Percentiles rank a stretch among this genome's conserved stretches.
These are phyloP conservation scores for Hydrophis major DNA, from an alignment of 2,797 vertebrate genomes.

Conservation along the genomic window DNA sequence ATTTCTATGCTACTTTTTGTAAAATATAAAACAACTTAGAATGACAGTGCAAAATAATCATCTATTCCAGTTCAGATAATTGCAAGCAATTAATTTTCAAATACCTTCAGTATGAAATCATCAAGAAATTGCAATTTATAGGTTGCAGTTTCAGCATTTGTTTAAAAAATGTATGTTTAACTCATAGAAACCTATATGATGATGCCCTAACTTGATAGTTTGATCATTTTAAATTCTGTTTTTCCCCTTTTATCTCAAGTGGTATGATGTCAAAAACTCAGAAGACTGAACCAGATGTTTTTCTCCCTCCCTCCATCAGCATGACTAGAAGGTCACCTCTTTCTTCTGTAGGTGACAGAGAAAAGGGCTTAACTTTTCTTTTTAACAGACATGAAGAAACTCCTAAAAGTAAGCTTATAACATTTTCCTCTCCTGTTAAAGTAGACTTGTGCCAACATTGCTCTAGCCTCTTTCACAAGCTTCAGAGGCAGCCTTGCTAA, in stretches of 20 bases:
- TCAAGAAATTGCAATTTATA: neutral
- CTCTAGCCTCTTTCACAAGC: neutral
- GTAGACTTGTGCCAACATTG: neutral
- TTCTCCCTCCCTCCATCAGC: constrained; percentile 2
- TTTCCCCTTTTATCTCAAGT: constrained; percentile 48
- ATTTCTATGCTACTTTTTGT: neutral
- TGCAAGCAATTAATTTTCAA: neutral
- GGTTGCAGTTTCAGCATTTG: neutral
- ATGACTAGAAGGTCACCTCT: constrained; percentile 1
- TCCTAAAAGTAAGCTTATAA: constrained; percentile 59
- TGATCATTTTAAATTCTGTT: neutral
- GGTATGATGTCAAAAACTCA: constrained; percentile 30
- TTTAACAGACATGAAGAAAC: constrained; percentile 41
- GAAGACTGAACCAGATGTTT: neutral
- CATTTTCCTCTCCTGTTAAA: neutral
- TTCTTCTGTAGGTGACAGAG: constrained; percentile 33
- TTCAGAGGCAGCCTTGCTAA: neutral
- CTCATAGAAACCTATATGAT: neutral
- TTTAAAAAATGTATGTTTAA: neutral
- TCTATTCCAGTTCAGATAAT: neutral
- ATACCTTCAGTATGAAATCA: neutral
- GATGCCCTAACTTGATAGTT: neutral
- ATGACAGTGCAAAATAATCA: neutral
- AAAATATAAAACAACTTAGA: neutral
- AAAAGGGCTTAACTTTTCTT: constrained; percentile 32